Conservation (phyloP, 2,113 vertebrate genomes). For the Tyto alba region DNA sequence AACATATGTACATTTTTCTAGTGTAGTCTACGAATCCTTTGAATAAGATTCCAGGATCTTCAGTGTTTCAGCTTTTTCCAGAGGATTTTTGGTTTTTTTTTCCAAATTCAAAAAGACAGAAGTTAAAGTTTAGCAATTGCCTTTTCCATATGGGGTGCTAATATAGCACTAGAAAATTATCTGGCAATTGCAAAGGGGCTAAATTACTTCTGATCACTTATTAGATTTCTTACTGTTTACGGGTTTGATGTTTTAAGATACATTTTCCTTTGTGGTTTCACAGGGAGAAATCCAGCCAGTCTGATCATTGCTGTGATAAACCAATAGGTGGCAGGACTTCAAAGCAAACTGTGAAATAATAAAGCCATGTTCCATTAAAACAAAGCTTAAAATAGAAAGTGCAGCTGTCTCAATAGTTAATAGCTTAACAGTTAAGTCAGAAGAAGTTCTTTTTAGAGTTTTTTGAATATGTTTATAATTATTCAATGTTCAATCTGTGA, state of each 20-base stretch:
- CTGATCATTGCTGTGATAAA: background rate
- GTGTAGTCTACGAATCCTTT: background rate
- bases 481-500: background rate
- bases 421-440: background rate
- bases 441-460: background rate
- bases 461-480: background rate
- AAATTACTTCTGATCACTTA: background rate
- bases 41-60: background rate
- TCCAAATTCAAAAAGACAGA: background rate
- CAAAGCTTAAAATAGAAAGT: background rate
- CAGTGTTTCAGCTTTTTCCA: background rate
- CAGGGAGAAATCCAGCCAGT: background rate
- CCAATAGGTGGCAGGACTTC: constrained; percentile 62
- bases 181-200: background rate
- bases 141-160: background rate
- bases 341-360: constrained; percentile 20
- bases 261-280: background rate
- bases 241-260: background rate
- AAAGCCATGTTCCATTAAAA: background rate
- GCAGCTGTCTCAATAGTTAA: background rate
- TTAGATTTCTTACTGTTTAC: background rate
- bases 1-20: constrained; percentile 30
- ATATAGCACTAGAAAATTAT: background rate
- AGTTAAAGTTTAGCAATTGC: background rate
- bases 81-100: background rate